Evolutionary conservation across 2,113 vertebrate genomes (phyloP), one percentile per base, ranked within the genome.

Genomic region (Lutjanus erythropterus): DNA sequence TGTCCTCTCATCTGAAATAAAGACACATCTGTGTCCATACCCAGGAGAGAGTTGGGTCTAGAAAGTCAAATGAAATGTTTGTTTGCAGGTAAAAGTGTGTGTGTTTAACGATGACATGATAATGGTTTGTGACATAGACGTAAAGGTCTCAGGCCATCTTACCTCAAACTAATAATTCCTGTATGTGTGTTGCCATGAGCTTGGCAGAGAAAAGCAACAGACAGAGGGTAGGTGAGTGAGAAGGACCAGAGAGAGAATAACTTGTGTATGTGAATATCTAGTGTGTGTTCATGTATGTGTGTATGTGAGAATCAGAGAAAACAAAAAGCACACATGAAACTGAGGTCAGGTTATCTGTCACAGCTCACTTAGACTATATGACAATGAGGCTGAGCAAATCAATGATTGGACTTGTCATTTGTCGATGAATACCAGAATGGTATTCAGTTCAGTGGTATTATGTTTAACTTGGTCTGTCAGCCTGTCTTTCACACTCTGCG

Each of bases 381-480:
- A 66, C 71, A 71, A 71, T 46, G 35, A 76, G 33, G 64, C 44
- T 5, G 64, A 74, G 67, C 31, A 33, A 75, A 86, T 86, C 80
- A 73, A 29, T 89, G 78, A 90, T 84, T 86, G 61, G 74, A 85
- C 49, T 52, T 66, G 87, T 84, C 80, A 23, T 75, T 64, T 74
- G 74, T 72, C 41, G 12, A 58, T 71, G 78, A 80, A 80, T 46
- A 64, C 47, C 71, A 80, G 82, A 73, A 39, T 44, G 37, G 47
- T 83, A 60, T 83, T 74, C n/a, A 83, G 80, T 74, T 73, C 56
- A 61, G 25, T 6, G 52, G 77, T 78, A 70, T 88, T 80, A 19
- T 27, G 87, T 92, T 86, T 18, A 85, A 50, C 64, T 75, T 41
- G 6, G 39, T 77, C 71, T 90, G 89, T 90, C 89, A 81, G 56